Evolutionary conservation across 2,113 vertebrate species (phyloP), one percentile per base, ranked within the genome.

Genomic region (Acrocephalus arundinaceus): DNA sequence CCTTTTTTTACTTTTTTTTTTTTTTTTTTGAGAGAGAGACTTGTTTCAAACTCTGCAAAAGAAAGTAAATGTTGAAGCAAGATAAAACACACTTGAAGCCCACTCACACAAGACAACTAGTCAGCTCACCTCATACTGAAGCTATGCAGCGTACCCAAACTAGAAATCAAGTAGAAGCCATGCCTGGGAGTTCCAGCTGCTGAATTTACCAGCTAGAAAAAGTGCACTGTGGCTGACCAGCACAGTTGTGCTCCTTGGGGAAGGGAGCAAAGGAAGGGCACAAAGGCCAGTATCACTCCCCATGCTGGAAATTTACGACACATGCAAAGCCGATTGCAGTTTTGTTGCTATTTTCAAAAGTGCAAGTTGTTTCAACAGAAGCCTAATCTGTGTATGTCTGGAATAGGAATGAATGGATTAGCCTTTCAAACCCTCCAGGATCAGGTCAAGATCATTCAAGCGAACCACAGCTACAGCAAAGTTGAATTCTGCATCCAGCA

Each of bases 331-430:
- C 46, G 39, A 86, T 79, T 74, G 93, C 72, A 70, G 94, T 95
- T 87, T 17, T 75, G 43, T 61, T 94, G 90, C 81, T 90, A 23
- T 93, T 96, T 95, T 94, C 94, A 80, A 79, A 89, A 95, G 71
- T 73, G 55, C 46, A 81, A 79, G 91, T n/a, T 96, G 80, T 93
- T 96, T 96, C 89, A 84, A 96, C 87, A 89, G 88, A 90, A 88
- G 73, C 80, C 89, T 97, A 92, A 95, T 91, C 94, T 96, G 79
- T 73, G 91, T 83, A 90, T 93, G 90, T 89, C 88, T 95, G 78
- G 96, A 97, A 96, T 91, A 91, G 80, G 95, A 97, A 97, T 94
- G 84, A 97, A 91, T 22, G 17, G 91, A 96, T 97, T 96, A 97
- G 93, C 88, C 93, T 97, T 95, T 87, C 90, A 94, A 83, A 95